Conservation (phyloP, 2,113 vertebrate species). For the Daubentonia madagascariensis region DNA sequence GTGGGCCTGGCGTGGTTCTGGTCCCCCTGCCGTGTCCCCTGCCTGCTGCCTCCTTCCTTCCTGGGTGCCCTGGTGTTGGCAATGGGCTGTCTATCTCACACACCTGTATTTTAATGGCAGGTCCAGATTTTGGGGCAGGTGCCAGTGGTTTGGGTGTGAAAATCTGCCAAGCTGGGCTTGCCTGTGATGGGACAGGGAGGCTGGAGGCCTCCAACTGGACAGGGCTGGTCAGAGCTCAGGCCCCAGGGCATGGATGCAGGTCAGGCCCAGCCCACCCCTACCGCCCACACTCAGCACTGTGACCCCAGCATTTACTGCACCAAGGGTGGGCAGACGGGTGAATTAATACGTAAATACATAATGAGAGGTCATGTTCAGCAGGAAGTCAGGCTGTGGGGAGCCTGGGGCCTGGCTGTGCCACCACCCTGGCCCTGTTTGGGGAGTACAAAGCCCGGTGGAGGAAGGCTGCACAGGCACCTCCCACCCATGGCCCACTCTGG, state of each 20-base stretch:
- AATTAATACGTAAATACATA: rapidly evolving
- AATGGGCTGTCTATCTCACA: neutral
- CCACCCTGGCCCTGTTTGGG: rapidly evolving
- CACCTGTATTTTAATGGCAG: rapidly evolving
- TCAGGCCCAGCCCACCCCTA: too few relatives aligned
- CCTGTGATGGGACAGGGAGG: too few relatives aligned
- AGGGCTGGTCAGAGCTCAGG: neutral
- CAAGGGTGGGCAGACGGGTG: neutral
- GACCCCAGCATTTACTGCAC: rapidly evolving
- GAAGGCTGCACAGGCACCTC: rapidly evolving
- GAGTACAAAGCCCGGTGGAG: rapidly evolving
- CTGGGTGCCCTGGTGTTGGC: rapidly evolving
- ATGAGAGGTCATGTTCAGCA: rapidly evolving
- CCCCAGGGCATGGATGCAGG: rapidly evolving
- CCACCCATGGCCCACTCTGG: rapidly evolving
- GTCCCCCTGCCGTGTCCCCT: rapidly evolving
- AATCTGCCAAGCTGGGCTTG: neutral
- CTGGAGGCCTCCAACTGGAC: neutral
- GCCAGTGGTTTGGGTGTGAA: too few relatives aligned
- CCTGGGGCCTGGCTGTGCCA: rapidly evolving
- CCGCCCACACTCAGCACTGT: rapidly evolving
- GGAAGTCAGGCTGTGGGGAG: neutral
- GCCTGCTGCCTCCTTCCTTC: neutral
- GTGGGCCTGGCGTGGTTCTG: neutral
- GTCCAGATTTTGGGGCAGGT: neutral